Evolutionary conservation across 2,113 vertebrate genomes (phyloP), one percentile per base, ranked within the genome.

Genomic region (Junco hyemalis): DNA sequence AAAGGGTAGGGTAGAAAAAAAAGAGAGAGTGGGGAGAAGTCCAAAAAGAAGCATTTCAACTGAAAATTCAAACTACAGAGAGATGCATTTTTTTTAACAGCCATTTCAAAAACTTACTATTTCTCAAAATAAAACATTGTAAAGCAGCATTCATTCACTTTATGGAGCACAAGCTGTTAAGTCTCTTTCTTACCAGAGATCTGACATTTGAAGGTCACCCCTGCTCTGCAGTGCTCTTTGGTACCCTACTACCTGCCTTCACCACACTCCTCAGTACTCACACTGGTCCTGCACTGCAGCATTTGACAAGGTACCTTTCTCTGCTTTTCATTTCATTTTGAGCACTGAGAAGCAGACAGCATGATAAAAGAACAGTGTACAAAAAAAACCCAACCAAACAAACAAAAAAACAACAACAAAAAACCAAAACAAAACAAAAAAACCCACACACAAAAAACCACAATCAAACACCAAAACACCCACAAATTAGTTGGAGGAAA

Each of bases 11-110:
- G 22, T 47, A 45, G 13, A 53, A 51, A 54, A 0, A 56, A 76
- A 83, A 38, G 0, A 5, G 3, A 5, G 5, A 5, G 11, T 5
- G 31, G 21, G 5, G 6, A 7, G 2, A n/a, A 57, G 24, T 23
- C 8, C 13, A 14, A n/a, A 59, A 77, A 56, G 11, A 79, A 81
- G 76, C 7, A 9, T 36, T 8, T 24, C 33, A 76, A 26, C 4
- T n/a, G 48, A 76, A 51, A 87, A 61, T 7, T 1, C 13, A 2
- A 78, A 81, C 33, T 69, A 51, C 1, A 3, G 21, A 80, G 33
- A 44, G 11, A 35, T 3, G 3, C 3, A 1, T 20, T 45, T 56
- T 74, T 59, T 65, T 40, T 8, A 61, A 36, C 47, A 81, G 36
- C 9, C 36, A 29, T 45, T 90, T 57, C 20, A 83, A 86, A 92